phyloP scores from a whole-genome alignment of 2,113 vertebrate species.

The Anser brachyrhynchus region DNA sequence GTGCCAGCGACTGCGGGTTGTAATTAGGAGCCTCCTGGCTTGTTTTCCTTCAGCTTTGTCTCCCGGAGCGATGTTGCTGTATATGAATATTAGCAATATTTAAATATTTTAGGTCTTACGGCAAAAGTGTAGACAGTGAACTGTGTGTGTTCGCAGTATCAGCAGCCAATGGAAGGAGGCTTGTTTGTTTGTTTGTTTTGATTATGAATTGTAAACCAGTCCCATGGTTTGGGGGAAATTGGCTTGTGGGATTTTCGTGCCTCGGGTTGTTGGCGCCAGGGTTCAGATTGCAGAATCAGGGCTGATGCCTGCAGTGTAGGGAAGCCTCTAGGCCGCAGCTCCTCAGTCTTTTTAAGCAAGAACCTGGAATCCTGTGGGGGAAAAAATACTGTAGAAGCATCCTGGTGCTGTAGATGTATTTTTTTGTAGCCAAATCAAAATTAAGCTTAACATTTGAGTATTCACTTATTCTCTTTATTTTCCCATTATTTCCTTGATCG shows the following conservation, averaged over 20 bases:
- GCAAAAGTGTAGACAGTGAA: neutral
- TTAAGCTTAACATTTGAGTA: conserved; percentile 26
- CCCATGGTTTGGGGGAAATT: neutral
- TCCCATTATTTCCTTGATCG: neutral
- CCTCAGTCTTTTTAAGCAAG: neutral
- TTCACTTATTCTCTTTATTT: conserved; percentile 20
- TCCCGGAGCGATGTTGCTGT: neutral
- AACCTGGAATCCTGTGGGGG: neutral
- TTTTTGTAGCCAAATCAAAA: conserved; percentile 1
- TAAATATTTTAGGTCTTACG: conserved; percentile 25
- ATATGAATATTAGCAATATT: conserved; percentile 20
- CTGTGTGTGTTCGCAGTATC: neutral
- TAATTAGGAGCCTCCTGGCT: conserved; percentile 6
- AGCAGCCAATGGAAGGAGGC: conserved; percentile 6
- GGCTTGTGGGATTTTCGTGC: neutral
- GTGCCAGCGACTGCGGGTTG: neutral
- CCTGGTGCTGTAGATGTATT: neutral
- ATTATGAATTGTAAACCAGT: neutral
- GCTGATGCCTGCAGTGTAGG: neutral
- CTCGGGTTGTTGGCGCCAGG: neutral
- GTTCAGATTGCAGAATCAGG: neutral
- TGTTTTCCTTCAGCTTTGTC: neutral
- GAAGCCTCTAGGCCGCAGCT: neutral
- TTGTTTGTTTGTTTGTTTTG: conserved; percentile 28
- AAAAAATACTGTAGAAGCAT: neutral